A percentile compares a stretch with the other conserved stretches of the same genome.
Evolutionary conservation across 2,888 invertebrate genomes (phyloP).

Genomic region (Cenopis cana): DNA sequence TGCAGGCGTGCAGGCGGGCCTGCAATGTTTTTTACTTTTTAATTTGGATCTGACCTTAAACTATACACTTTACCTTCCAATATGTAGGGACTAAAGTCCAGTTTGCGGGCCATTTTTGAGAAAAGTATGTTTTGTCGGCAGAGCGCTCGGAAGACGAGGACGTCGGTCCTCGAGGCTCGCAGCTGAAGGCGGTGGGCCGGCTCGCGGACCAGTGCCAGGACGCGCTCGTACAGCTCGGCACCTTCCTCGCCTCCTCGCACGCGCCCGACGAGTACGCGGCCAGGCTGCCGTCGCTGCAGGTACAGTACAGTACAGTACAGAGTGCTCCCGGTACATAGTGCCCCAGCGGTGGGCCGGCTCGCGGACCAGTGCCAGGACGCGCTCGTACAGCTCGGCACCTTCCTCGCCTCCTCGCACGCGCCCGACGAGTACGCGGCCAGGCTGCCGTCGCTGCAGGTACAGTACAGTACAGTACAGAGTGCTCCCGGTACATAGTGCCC

Average conservation of each 20-base stretch:
- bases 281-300: slow-evolving; percentile 92
- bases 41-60: too few relatives aligned
- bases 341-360: too few relatives aligned
- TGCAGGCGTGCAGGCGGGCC: too few relatives aligned
- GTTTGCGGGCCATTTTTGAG: too few relatives aligned
- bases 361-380: slow-evolving; percentile 99
- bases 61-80: too few relatives aligned
- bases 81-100: too few relatives aligned
- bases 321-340: too few relatives aligned
- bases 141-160: slow-evolving; percentile 65
- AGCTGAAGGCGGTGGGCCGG: slow-evolving; percentile 94
- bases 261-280: slow-evolving; percentile 97
- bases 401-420: slow-evolving; percentile 96
- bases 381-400: slow-evolving; percentile 98
- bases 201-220: slow-evolving; percentile 98
- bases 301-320: slow-evolving; percentile 50
- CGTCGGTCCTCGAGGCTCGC: slow-evolving; percentile 89
- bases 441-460: slow-evolving; percentile 87
- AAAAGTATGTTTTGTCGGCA: too few relatives aligned
- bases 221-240: slow-evolving; percentile 98
- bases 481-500: too few relatives aligned
- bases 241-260: slow-evolving; percentile 96
- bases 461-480: too few relatives aligned
- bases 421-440: slow-evolving; percentile 97
- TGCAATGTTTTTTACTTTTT: too few relatives aligned